Conservation (phyloP, 2,113 vertebrate genomes). For the Oophaga pumilio region DNA sequence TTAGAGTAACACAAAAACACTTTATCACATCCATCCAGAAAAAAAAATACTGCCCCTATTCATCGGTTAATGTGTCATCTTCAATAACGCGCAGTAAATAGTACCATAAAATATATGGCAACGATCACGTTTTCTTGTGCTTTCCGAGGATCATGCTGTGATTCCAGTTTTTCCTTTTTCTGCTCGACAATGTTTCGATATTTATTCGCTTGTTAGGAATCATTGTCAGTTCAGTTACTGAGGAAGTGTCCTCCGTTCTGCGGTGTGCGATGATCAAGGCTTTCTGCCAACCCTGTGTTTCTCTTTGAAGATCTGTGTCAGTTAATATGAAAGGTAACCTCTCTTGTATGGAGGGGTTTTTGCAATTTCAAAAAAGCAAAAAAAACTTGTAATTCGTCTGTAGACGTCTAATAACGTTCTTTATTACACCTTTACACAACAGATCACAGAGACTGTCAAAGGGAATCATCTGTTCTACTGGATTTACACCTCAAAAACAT, state of each 20-base stretch:
- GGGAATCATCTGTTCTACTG: background rate
- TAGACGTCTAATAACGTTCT: background rate
- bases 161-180: background rate
- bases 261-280: background rate
- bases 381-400: background rate
- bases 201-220: conserved; percentile 10
- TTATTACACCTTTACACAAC: background rate
- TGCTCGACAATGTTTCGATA: conserved; percentile 3
- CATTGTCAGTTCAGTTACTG: background rate
- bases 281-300: no score
- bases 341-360: background rate
- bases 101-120: background rate
- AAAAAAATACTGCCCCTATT: conserved; percentile 11
- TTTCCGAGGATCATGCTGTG: background rate
- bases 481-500: background rate
- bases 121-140: background rate
- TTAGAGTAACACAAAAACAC: conserved; percentile 17
- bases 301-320: background rate
- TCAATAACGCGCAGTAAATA: conserved; percentile 1
- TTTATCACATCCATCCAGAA: conserved; percentile 23
- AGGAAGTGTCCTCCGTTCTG: background rate
- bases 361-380: background rate
- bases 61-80: conserved; percentile 9
- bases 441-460: background rate
- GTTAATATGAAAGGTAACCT: background rate